These are phyloP conservation scores for Discoglossus pictus DNA, from an alignment of 2,797 vertebrate species.

Conservation along the genomic window DNA sequence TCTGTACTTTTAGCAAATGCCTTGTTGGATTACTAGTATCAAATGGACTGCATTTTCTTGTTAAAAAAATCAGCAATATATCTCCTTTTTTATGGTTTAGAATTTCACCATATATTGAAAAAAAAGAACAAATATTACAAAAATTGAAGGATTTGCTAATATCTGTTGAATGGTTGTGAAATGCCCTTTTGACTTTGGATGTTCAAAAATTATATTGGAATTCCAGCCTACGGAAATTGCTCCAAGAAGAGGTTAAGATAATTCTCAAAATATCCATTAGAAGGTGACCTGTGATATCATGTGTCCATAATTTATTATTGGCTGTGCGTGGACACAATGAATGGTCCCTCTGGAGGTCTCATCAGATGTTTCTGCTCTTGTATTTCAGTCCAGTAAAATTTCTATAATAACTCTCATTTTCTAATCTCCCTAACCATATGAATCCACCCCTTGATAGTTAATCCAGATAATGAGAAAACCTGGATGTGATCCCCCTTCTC, in stretches of 20 bases:
- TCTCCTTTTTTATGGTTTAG: no score
- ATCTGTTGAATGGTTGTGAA: no score
- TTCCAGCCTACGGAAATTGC: no score
- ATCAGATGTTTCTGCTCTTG: slow-evolving; percentile 19
- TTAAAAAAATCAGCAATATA: no score
- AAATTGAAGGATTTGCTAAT: no score
- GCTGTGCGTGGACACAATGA: background rate
- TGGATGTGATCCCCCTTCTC: slow-evolving; percentile 66
- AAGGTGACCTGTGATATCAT: slow-evolving; percentile 10
- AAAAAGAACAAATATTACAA: no score
- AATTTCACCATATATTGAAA: no score
- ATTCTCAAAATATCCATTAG: slow-evolving; percentile 9
- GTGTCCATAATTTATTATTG: slow-evolving; percentile 2
- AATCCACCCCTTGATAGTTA: slow-evolving; percentile 68
- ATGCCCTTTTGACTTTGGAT: no score
- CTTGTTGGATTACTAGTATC: no score
- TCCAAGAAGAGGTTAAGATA: background rate
- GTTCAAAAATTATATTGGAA: no score
- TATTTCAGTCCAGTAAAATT: slow-evolving; percentile 57
- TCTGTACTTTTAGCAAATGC: no score
- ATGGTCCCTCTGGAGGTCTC: slow-evolving; percentile 1
- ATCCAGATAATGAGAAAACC: slow-evolving; percentile 69
- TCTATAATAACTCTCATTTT: slow-evolving; percentile 60
- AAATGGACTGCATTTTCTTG: no score
- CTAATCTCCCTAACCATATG: slow-evolving; percentile 62